A percentile compares a stretch with the other conserved stretches of the same genome.
phyloP scores from a whole-genome alignment of 1,140 invertebrate genomes.

The Hyphantria cunea region DNA sequence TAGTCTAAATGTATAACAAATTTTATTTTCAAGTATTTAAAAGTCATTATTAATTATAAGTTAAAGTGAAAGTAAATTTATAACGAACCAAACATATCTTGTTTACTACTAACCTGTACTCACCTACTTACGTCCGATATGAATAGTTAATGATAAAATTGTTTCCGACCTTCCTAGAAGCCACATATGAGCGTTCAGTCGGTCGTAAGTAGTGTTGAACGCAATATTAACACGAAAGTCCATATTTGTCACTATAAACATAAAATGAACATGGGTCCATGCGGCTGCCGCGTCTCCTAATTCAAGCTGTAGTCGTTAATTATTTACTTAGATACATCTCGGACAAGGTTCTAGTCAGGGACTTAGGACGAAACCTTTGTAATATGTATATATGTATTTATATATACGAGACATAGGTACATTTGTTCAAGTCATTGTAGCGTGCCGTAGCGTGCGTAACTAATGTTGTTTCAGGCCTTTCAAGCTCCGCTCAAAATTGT shows the following conservation, averaged over 20 bases:
- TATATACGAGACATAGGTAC: constrained; percentile 7
- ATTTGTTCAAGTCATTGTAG: neutral
- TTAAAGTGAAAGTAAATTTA: constrained; percentile 44
- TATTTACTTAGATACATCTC: constrained; percentile 52
- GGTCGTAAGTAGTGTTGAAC: constrained; percentile 18
- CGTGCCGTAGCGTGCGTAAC: too few species aligned
- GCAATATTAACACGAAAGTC: constrained; percentile 34
- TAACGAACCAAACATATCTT: constrained; percentile 30
- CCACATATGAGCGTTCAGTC: constrained; percentile 10
- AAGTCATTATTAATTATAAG: constrained; percentile 51
- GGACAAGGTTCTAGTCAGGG: constrained; percentile 22
- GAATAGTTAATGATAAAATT: constrained; percentile 40
- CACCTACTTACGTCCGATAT: constrained; percentile 26
- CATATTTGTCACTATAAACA: constrained; percentile 50
- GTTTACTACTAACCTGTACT: constrained; percentile 34
- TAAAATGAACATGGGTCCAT: constrained; percentile 42
- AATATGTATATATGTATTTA: too few species aligned
- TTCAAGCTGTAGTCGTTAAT: constrained; percentile 49
- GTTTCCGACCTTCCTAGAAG: constrained; percentile 17
- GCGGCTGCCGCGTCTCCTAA: constrained; percentile 38
- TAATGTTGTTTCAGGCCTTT: too few species aligned
- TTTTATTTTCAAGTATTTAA: constrained; percentile 45
- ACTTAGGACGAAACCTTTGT: constrained; percentile 35
- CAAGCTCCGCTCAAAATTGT: too few species aligned
- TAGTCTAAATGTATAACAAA: constrained; percentile 35